Evolutionary conservation across 2,888 invertebrate genomes (phyloP).

Genomic region (Monochamus alternatus): DNA sequence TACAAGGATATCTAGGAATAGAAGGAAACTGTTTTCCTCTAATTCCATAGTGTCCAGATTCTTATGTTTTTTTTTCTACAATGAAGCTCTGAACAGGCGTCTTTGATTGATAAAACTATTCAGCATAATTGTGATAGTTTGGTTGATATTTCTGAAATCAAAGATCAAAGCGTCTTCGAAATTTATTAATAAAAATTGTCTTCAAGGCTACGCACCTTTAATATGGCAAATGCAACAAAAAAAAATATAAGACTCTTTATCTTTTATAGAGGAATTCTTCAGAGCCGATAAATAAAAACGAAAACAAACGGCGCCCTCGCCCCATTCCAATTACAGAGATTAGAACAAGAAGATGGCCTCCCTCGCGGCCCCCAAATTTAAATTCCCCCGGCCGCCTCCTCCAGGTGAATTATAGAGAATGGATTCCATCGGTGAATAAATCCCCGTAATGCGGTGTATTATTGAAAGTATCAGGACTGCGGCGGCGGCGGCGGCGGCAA

Average conservation of each 20-base stretch:
- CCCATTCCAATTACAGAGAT: neutral
- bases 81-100: no score
- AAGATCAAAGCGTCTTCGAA: no score
- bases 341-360: neutral
- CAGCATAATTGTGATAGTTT: no score
- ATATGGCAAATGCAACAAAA: no score
- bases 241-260: neutral
- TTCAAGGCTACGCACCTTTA: no score
- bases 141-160: no score
- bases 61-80: no score
- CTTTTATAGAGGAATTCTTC: neutral
- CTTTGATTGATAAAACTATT: no score
- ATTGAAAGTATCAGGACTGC: slow-evolving; percentile 53
- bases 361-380: neutral
- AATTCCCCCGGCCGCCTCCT: slow-evolving; percentile 1
- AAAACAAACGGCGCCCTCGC: neutral
- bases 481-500: slow-evolving; percentile 19
- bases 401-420: slow-evolving; percentile 46
- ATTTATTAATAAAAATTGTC: no score
- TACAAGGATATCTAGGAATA: no score
- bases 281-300: neutral
- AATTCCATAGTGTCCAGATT: no score
- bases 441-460: slow-evolving; percentile 54
- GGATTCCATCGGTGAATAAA: slow-evolving; percentile 55
- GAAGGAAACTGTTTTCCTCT: no score